Evolutionary conservation across 1,140 invertebrate genomes (phyloP).

Genomic region (Onthophagus taurus): DNA sequence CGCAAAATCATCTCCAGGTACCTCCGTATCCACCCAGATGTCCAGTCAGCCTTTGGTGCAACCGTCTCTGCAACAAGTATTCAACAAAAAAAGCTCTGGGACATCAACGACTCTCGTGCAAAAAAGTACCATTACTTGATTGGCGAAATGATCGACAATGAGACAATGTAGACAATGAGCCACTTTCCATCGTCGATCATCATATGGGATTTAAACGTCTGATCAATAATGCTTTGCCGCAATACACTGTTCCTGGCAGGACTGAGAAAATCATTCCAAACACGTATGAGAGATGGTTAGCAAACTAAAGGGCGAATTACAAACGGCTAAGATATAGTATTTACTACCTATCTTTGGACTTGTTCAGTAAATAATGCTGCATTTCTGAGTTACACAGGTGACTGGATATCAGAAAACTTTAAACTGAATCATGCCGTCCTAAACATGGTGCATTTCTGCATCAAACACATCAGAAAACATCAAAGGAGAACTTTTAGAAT

Average conservation of each 20-base stretch:
- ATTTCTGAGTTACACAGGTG: constrained; percentile 1
- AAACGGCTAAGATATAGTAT: neutral
- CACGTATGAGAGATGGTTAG: constrained; percentile 1
- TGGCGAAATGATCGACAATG: constrained; percentile 5
- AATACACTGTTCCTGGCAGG: neutral
- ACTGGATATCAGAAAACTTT: constrained; percentile 2
- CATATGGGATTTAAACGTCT: constrained; percentile 2
- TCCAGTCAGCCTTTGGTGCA: constrained; percentile 1
- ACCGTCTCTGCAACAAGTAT: constrained; percentile 1
- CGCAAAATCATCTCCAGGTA: neutral
- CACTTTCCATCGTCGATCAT: constrained; percentile 2
- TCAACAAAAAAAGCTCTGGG: constrained; percentile 1
- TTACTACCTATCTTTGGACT: constrained; percentile 1
- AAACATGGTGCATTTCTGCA: constrained; percentile 2
- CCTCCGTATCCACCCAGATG: neutral
- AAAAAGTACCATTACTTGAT: constrained; percentile 5
- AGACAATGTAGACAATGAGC: neutral
- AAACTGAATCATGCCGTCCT: constrained; percentile 3
- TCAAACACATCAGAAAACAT: constrained; percentile 2
- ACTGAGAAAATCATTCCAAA: constrained; percentile 2
- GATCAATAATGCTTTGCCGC: constrained; percentile 6
- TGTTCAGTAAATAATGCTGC: neutral
- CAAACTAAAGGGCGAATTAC: neutral
- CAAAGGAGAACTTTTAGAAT: neutral
- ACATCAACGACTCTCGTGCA: neutral